A percentile compares a stretch with the other conserved stretches of the same genome.
phyloP scores from a whole-genome alignment of 2,113 vertebrate genomes.

The Pitta sordida region DNA sequence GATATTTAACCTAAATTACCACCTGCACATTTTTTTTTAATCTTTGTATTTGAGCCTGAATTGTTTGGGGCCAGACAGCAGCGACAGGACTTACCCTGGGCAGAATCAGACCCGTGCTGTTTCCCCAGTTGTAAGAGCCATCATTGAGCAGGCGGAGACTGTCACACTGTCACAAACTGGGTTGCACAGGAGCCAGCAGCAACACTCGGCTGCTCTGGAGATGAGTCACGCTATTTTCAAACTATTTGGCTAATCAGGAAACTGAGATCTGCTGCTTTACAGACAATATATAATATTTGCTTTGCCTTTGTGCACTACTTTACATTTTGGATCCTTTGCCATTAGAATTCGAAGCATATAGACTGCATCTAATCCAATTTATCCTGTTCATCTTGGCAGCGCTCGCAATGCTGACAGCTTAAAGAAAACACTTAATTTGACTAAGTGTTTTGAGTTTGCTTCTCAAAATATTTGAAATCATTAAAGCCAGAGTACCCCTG shows the following conservation, averaged over 20 bases:
- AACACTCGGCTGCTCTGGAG: background rate
- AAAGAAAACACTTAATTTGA: slow-evolving; percentile 66
- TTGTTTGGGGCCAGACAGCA: background rate
- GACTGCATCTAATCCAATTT: slow-evolving; percentile 65
- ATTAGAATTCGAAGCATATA: slow-evolving; percentile 40
- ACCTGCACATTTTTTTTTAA: background rate
- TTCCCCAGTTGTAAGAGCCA: background rate
- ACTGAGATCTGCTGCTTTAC: slow-evolving; percentile 32
- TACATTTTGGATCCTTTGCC: slow-evolving; percentile 48
- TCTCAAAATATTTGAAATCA: slow-evolving; percentile 60
- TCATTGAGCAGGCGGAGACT: background rate
- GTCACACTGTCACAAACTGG: background rate
- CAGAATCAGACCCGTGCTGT: background rate
- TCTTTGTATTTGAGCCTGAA: background rate
- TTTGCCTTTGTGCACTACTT: slow-evolving; percentile 35
- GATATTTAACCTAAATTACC: background rate
- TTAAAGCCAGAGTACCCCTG: slow-evolving; percentile 28
- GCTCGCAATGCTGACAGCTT: slow-evolving; percentile 48
- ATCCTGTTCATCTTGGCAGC: slow-evolving; percentile 47
- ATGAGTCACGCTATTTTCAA: slow-evolving; percentile 35
- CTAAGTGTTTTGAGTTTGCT: slow-evolving; percentile 61
- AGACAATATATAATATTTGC: slow-evolving; percentile 37
- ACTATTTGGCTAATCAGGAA: slow-evolving; percentile 29
- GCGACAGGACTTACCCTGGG: background rate
- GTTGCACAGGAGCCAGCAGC: background rate